Evolutionary conservation across 2,888 invertebrate species (phyloP).

Genomic region (Poecilus cupreus): DNA sequence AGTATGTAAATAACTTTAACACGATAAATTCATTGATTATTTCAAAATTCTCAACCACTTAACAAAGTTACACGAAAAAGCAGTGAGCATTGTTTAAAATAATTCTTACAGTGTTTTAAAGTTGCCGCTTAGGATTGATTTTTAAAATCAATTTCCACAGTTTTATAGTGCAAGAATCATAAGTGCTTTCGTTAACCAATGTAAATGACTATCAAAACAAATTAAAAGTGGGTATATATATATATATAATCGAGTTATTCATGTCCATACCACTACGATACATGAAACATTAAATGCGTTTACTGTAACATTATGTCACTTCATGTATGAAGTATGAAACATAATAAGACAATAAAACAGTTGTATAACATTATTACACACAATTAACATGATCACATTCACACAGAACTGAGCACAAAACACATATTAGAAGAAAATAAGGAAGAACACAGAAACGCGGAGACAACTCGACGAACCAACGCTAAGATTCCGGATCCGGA

Average conservation of each 20-base stretch:
- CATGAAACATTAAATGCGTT: background rate
- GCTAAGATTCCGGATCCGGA: background rate
- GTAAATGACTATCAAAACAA: background rate
- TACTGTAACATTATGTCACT: background rate
- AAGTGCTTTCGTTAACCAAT: background rate
- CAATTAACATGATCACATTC: background rate
- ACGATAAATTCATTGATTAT: slow-evolving; percentile 19
- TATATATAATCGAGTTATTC: background rate
- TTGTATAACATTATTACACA: background rate
- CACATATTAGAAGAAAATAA: background rate
- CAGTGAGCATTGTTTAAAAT: background rate
- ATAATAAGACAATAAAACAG: background rate
- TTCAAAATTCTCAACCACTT: background rate
- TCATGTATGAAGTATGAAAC: background rate
- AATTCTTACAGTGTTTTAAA: background rate
- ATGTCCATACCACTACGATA: background rate
- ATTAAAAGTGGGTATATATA: background rate
- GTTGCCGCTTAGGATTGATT: background rate
- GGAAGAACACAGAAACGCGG: background rate
- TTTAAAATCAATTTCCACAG: background rate
- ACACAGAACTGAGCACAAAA: background rate
- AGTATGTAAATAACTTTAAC: slow-evolving; percentile 12
- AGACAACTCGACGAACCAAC: background rate
- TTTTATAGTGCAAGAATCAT: background rate
- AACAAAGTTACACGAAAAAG: background rate